Percentiles rank a stretch among this genome's conserved stretches.
Evolutionary conservation across 2,888 invertebrate genomes (phyloP).

Genomic region (Polydrusus cervinus): DNA sequence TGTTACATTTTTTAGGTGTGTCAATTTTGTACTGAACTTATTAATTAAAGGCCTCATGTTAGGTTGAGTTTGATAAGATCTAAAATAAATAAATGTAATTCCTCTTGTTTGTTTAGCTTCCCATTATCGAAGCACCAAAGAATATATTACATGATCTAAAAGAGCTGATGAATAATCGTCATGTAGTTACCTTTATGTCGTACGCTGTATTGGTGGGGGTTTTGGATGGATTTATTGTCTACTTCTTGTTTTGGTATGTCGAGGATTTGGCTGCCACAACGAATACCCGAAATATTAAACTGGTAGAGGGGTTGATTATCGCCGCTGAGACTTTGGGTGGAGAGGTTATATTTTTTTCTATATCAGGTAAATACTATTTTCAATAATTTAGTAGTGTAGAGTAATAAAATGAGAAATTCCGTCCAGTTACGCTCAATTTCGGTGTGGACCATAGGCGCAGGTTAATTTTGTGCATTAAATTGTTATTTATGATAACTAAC

Average conservation of each 20-base stretch:
- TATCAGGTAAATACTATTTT: constrained; percentile 73
- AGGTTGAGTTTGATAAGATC: too few relatives aligned
- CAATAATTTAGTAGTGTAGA: background rate
- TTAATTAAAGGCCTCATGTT: too few relatives aligned
- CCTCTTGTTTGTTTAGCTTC: too few relatives aligned
- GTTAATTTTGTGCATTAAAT: too few relatives aligned
- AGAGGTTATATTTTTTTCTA: constrained; percentile 84
- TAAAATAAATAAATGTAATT: too few relatives aligned
- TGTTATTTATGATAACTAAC: too few relatives aligned
- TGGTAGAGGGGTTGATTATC: constrained; percentile 86
- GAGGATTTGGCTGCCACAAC: constrained; percentile 83
- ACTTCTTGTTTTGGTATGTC: constrained; percentile 88
- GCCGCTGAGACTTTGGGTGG: constrained; percentile 87
- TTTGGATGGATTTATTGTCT: constrained; percentile 86
- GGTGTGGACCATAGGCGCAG: too few relatives aligned
- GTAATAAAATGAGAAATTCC: too few relatives aligned
- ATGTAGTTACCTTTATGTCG: constrained; percentile 80
- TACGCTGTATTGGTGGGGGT: constrained; percentile 86
- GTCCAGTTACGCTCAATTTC: too few relatives aligned
- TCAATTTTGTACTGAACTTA: too few relatives aligned
- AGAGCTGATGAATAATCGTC: constrained; percentile 76
- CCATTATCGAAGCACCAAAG: constrained; percentile 79
- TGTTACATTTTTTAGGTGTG: too few relatives aligned
- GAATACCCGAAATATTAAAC: constrained; percentile 79
- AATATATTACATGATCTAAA: constrained; percentile 81